These are phyloP conservation scores for Brenthis ino DNA, from an alignment of 2,888 invertebrate genomes.

Conservation along the genomic window DNA sequence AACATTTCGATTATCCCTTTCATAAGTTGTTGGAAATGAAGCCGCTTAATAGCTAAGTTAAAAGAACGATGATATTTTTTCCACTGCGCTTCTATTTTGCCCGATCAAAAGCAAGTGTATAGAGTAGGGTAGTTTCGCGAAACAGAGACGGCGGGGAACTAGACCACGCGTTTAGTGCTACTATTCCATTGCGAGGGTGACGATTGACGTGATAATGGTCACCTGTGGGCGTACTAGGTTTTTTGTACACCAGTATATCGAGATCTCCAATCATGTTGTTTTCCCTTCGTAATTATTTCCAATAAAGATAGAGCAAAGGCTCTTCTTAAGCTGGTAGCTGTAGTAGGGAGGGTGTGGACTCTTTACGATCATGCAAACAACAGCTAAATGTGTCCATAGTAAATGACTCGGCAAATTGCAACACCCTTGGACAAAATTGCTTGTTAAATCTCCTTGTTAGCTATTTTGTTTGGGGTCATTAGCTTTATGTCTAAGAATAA, in stretches of 20 bases:
- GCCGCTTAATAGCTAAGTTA: background rate
- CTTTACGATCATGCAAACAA: constrained; percentile 75
- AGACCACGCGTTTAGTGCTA: constrained; percentile 62
- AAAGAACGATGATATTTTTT: background rate
- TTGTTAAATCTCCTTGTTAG: constrained; percentile 66
- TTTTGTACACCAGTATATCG: constrained; percentile 49
- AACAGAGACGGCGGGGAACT: constrained; percentile 58
- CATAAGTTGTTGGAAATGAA: too few species aligned
- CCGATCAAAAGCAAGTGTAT: constrained; percentile 5
- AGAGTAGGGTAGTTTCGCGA: constrained; percentile 51
- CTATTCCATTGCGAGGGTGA: constrained; percentile 63
- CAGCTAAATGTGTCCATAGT: constrained; percentile 64
- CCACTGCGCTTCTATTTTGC: background rate
- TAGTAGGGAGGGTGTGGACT: constrained; percentile 70
- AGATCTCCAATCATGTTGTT: constrained; percentile 32
- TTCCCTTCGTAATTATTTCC: constrained; percentile 25
- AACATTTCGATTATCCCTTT: constrained; percentile 11
- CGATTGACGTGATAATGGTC: constrained; percentile 61
- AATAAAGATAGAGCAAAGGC: constrained; percentile 36
- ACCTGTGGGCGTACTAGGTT: constrained; percentile 62
- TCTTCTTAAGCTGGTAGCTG: constrained; percentile 37
- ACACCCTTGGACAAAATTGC: constrained; percentile 63
- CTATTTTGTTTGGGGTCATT: constrained; percentile 50
- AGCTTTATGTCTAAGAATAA: constrained; percentile 43
- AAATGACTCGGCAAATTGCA: constrained; percentile 74